phyloP scores from a whole-genome alignment of 2,797 vertebrate species.

The Babyrousa celebensis region DNA sequence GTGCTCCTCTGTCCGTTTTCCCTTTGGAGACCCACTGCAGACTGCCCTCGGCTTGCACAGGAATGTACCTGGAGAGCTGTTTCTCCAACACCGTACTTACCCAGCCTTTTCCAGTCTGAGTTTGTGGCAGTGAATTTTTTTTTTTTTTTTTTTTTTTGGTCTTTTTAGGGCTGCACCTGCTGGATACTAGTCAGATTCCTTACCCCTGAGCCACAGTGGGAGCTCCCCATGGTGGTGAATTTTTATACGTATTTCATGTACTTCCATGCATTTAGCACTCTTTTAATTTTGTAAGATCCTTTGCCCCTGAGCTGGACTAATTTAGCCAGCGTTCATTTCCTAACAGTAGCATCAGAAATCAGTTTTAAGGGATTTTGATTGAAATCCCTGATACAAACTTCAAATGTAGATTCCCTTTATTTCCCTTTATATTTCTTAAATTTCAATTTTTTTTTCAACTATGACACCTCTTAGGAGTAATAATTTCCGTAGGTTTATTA shows the following conservation, averaged over 20 bases:
- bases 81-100: neutral
- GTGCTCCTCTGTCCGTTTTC: neutral
- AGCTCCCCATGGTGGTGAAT: no score
- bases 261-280: neutral
- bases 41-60: neutral
- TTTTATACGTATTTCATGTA: neutral
- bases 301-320: neutral
- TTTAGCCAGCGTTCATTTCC: neutral
- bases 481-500: neutral
- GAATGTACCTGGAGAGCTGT: neutral
- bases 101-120: neutral
- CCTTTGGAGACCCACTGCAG: neutral
- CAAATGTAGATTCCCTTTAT: neutral
- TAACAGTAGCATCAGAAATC: neutral
- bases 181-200: no score
- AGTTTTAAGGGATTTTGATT: neutral
- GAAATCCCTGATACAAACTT: neutral
- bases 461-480: neutral
- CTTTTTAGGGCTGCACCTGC: no score
- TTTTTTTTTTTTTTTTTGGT: neutral
- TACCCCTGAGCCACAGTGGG: no score
- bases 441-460: neutral
- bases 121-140: neutral
- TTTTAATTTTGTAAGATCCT: neutral
- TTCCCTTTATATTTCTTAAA: neutral